These are phyloP conservation scores for Caenorhabditis uteleia DNA, from an alignment of 2,888 invertebrate species.

Conservation along the genomic window DNA sequence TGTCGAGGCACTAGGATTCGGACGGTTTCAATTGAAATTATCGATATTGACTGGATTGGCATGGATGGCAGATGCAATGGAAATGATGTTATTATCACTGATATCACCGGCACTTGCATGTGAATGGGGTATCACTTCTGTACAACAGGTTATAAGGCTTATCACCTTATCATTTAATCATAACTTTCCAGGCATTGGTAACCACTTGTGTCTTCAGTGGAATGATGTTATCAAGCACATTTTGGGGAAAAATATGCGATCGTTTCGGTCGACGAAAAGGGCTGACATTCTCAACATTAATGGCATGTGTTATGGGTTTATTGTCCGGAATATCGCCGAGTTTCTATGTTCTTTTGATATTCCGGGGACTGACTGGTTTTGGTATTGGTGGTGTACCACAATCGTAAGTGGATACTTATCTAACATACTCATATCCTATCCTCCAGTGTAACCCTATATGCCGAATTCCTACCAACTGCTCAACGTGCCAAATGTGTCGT, in stretches of 20 bases:
- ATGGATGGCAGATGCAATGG: slow-evolving; percentile 94
- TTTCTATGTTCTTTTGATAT: slow-evolving; percentile 85
- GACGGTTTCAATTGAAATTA: slow-evolving; percentile 73
- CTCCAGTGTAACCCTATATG: slow-evolving; percentile 87
- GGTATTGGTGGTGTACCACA: slow-evolving; percentile 96
- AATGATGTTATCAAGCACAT: slow-evolving; percentile 94
- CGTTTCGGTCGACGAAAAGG: slow-evolving; percentile 73
- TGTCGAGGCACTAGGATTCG: slow-evolving; percentile 73
- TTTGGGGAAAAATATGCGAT: slow-evolving; percentile 94
- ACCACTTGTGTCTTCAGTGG: slow-evolving; percentile 90
- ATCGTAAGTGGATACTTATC: slow-evolving; percentile 80
- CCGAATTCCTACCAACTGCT: slow-evolving; percentile 91
- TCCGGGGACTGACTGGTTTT: slow-evolving; percentile 91
- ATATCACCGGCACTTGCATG: slow-evolving; percentile 91
- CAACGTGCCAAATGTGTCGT: slow-evolving; percentile 94
- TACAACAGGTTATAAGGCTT: slow-evolving; percentile 76
- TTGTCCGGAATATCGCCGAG: slow-evolving; percentile 88
- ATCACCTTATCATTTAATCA: slow-evolving; percentile 69
- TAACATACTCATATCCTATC: neutral
- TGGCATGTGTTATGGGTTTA: slow-evolving; percentile 88
- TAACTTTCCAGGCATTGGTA: slow-evolving; percentile 78
- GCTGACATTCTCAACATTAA: slow-evolving; percentile 85
- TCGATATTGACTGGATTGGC: slow-evolving; percentile 73
- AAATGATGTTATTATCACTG: slow-evolving; percentile 94
- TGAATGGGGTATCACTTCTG: slow-evolving; percentile 84